Base-by-base conservation (phyloP, 2,888 invertebrate genomes). In the Amphipoea oculea region DNA sequence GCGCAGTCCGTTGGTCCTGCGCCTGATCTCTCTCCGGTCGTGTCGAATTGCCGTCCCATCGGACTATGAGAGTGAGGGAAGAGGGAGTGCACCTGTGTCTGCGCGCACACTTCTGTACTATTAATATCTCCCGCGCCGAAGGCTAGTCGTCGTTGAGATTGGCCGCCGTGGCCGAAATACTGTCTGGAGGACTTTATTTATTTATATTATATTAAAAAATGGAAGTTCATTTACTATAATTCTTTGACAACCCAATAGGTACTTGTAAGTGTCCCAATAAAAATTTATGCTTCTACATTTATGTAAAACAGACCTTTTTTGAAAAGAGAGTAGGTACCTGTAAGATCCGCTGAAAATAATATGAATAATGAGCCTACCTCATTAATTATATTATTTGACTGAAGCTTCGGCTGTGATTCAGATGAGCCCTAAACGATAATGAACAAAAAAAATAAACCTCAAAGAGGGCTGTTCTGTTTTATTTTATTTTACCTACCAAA, bases 311-410 rank as follows among this genome's bases (percentile, higher is more conserved):
- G 48, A 45, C 36, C 11, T 9, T 12, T 60, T 60, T 60, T 57
- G 57, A 57, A 82, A 66, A 36, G 42, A 11, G 14, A 36, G 20
- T 42, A 62, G 20, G 5, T 12, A 14, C 42, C 62, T 4, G 17
- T 40, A 48, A 42, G 48, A 81, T 65, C 4, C 40, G 23, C 48
- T 29, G 45, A 82, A 48, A 29, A 57, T 51, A 51, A 57, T n/a
- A n/a, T 60, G 57, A 60, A 11, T 60, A n/a, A 60, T n/a, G n/a
- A 60, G n/a, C 11, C n/a, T n/a, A 60, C 23, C 11, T 17, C 12
- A 65, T 65, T 81, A 63, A 79, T 79, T 72, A 66, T 48, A 57
- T 81, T 65, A 81, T 72, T 65, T 81, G 17, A 65, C 45, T 54
- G n/a, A 63, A 72, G 36, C 45, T 63, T 54, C n/a, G 45, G 63